phyloP scores from a whole-genome alignment of 2,888 invertebrate genomes.

The Drosophila borborema region DNA sequence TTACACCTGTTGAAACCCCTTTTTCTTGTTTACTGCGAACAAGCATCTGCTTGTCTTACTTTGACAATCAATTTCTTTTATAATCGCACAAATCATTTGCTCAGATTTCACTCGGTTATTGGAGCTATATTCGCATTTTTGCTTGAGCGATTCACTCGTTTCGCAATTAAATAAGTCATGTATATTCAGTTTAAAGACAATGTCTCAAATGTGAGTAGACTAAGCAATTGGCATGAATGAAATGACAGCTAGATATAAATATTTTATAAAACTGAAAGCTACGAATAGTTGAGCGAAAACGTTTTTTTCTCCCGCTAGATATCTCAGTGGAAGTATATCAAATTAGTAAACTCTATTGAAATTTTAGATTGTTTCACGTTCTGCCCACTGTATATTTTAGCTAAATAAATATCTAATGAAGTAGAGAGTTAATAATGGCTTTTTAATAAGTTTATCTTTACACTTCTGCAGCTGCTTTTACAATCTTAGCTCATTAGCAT shows the following conservation, averaged over 20 bases:
- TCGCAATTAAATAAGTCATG: not conserved
- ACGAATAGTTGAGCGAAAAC: not conserved
- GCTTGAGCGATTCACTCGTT: not conserved
- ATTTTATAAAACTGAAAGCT: not conserved
- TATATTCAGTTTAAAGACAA: slow-evolving; percentile 5
- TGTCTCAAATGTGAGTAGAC: slow-evolving; percentile 3
- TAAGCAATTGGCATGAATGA: not conserved
- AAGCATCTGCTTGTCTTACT: not conserved
- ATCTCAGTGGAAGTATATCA: not conserved
- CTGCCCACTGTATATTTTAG: not conserved
- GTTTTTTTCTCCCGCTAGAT: not conserved
- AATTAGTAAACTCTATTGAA: not conserved
- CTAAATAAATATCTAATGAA: not conserved
- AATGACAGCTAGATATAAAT: not conserved
- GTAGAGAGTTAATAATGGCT: slow-evolving; percentile 4
- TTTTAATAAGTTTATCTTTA: slow-evolving; percentile 5
- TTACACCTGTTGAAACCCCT: not conserved
- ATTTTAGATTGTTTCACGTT: not conserved
- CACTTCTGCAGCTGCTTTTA: not conserved
- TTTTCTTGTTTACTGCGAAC: not conserved
- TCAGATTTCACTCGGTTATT: not conserved
- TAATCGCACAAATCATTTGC: not conserved
- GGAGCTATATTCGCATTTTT: not conserved
- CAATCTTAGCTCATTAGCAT: slow-evolving; percentile 13
- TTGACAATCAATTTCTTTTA: slow-evolving; percentile 4